A percentile compares a stretch with the other conserved stretches of the same genome.
phyloP scores from a whole-genome alignment of 2,113 vertebrate genomes.

The Trogon surrucura region DNA sequence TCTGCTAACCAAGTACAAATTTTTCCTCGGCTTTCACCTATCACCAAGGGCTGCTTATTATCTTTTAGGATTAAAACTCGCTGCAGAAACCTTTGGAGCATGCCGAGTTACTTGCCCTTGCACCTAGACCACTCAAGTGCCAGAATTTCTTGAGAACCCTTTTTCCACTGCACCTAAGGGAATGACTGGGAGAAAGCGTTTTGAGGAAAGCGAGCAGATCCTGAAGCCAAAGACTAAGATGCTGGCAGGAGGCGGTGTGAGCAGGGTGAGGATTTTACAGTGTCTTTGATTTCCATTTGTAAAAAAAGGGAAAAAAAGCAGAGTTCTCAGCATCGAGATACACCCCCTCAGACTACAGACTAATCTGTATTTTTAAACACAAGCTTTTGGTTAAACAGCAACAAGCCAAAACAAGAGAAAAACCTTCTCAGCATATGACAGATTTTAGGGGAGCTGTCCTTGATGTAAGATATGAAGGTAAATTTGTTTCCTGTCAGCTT shows the following conservation, averaged over 20 bases:
- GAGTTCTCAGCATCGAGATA: background rate
- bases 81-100: background rate
- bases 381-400: conserved; percentile 34
- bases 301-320: background rate
- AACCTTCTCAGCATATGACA: background rate
- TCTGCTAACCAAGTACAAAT: background rate
- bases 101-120: background rate
- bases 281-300: background rate
- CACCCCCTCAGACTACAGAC: background rate
- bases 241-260: background rate
- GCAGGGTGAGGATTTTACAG: background rate
- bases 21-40: background rate
- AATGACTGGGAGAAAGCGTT: background rate
- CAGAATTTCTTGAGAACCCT: background rate
- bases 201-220: background rate
- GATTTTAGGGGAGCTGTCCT: conserved; percentile 27
- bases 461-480: conserved; percentile 6
- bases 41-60: background rate
- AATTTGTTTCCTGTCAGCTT: conserved; percentile 51
- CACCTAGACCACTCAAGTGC: background rate
- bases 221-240: background rate
- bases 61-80: background rate
- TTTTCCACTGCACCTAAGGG: background rate
- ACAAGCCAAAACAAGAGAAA: background rate
- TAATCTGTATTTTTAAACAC: background rate